Base-by-base conservation (phyloP, 1,140 invertebrate species). In the Drosophila ohnishii region DNA sequence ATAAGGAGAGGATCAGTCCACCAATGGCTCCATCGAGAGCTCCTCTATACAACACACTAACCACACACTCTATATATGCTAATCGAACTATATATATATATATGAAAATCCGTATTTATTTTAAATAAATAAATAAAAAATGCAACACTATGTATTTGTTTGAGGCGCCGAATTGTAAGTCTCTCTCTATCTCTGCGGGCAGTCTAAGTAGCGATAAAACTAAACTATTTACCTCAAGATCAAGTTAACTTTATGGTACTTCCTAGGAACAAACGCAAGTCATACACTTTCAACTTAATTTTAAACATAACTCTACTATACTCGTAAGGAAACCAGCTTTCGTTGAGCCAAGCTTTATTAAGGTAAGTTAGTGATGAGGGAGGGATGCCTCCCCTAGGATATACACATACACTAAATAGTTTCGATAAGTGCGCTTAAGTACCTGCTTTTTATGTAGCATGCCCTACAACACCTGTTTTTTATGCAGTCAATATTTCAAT, bases 121-220 rank as follows among this genome's bases (percentile, higher is more conserved):
- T 86, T 73, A 88, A 86, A 87, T 83, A 83, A 87, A 86, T 88
- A 70, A 82, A 83, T 65, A 59, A 61, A 88, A 86, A 79, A 55
- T 37, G 19, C 66, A 75, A 86, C 83, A 88, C 84, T 86, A 86
- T 83, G 84, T 84, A 82, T 78, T 65, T 75, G 44, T 66, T 66
- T 80, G 60, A 80, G 67, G 60, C 44, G 57, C 32, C 69, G 39
- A 53, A 22, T 10, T 76, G 73, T 76, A 76, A 76, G 73, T 76
- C 40, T 73, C 22, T 45, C 7, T 19, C n/a, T 37, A 11, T 35
- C 40, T 14, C 13, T 40, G 32, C 32, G 37, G 19, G 34, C 45
- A 50, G 34, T 73, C 50, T 63, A 44, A 61, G 57, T 74, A 74
- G 70, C 37, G 32, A 39, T 75, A 58, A 22, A 66, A 16, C n/a